Conservation (phyloP, 1,140 invertebrate species). For the Zaprionus davidi region DNA sequence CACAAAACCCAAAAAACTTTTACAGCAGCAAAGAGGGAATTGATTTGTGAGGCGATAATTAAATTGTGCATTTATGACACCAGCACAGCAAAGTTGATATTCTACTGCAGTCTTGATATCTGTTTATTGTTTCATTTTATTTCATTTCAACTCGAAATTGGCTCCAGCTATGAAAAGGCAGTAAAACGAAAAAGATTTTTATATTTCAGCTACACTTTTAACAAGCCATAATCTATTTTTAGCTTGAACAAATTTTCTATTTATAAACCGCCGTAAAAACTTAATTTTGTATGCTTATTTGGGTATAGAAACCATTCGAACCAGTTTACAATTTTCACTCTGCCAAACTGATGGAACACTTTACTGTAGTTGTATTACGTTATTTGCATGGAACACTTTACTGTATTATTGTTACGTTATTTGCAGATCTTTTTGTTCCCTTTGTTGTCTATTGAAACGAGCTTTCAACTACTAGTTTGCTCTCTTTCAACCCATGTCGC, state of each 20-base stretch:
- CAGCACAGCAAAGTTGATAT: not conserved
- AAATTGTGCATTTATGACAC: slow-evolving; percentile 10
- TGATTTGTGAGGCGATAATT: slow-evolving; percentile 16
- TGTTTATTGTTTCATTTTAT: not conserved
- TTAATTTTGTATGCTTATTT: no score
- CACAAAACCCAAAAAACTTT: not conserved
- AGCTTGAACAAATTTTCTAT: not conserved
- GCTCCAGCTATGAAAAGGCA: not conserved
- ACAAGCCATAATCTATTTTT: not conserved
- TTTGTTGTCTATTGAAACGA: not conserved
- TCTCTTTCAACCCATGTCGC: not conserved
- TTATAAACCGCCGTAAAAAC: no score
- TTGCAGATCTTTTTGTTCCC: not conserved
- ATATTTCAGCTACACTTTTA: not conserved
- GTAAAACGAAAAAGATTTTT: not conserved
- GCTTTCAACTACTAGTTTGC: slow-evolving; percentile 4
- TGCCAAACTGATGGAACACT: not conserved
- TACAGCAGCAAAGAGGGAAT: not conserved
- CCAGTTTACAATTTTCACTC: not conserved
- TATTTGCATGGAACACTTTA: not conserved
- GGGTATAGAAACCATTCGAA: not conserved
- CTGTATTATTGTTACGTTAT: not conserved
- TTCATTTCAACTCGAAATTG: not conserved
- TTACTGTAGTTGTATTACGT: not conserved
- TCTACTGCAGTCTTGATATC: not conserved